These are phyloP conservation scores for Diloba caeruleocephala DNA, from an alignment of 2,888 invertebrate genomes.

Conservation along the genomic window DNA sequence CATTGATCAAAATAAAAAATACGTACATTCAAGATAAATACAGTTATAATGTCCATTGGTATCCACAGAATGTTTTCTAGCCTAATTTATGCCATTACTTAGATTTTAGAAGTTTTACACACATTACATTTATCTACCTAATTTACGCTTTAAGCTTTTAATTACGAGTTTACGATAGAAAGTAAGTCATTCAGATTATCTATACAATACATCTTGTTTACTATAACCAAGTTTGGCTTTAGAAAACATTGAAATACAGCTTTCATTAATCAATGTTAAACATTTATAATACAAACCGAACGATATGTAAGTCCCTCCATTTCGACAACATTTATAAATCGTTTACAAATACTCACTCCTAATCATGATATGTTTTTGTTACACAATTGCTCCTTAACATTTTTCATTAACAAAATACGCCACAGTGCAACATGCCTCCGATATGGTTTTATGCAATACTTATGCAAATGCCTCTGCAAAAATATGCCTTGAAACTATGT, in stretches of 20 bases:
- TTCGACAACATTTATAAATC: conserved; percentile 76
- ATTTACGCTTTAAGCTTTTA: conserved; percentile 59
- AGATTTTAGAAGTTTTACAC: conserved; percentile 37
- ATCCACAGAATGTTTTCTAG: conserved; percentile 29
- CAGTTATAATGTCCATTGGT: conserved; percentile 15
- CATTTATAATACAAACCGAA: conserved; percentile 40
- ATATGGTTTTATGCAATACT: conserved; percentile 21
- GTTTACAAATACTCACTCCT: conserved; percentile 79
- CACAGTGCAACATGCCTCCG: conserved; percentile 40
- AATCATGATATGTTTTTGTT: conserved; percentile 86
- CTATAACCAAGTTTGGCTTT: conserved; percentile 12
- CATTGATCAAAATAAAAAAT: conserved; percentile 5
- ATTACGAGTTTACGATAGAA: conserved; percentile 37
- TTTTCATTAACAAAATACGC: conserved; percentile 43
- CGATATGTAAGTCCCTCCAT: conserved; percentile 32
- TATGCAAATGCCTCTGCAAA: conserved; percentile 2
- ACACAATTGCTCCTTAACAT: conserved; percentile 65
- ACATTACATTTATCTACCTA: conserved; percentile 48
- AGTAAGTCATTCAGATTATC: conserved; percentile 34
- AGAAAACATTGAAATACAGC: conserved; percentile 35
- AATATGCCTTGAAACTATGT: conserved; percentile 15
- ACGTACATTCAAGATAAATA: conserved; percentile 2
- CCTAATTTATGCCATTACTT: conserved; percentile 31
- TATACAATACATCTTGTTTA: conserved; percentile 29
- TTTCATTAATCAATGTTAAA: conserved; percentile 29